phyloP scores from a whole-genome alignment of 2,113 vertebrate species.

The Psittacara wagleri region DNA sequence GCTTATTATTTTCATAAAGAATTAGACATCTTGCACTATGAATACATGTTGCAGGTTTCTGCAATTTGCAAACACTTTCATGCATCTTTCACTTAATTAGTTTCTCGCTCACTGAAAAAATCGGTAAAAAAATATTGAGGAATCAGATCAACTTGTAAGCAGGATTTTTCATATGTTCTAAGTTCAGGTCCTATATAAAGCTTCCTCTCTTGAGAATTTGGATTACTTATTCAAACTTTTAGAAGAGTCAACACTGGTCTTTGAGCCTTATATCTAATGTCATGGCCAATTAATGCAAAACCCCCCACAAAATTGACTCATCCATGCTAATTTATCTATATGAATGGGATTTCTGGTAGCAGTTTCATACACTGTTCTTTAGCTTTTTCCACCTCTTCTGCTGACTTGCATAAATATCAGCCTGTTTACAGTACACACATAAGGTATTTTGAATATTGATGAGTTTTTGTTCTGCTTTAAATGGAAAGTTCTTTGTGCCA shows the following conservation, averaged over 20 bases:
- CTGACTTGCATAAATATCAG: background rate
- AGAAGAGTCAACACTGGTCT: background rate
- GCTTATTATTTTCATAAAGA: background rate
- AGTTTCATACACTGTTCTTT: background rate
- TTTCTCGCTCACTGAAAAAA: background rate
- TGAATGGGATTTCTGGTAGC: background rate
- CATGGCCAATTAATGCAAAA: background rate
- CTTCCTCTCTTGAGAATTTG: background rate
- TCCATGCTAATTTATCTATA: background rate
- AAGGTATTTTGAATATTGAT: background rate
- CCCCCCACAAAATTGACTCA: background rate
- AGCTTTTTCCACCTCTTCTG: background rate
- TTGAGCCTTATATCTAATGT: background rate
- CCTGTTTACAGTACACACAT: background rate
- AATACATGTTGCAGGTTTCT: background rate
- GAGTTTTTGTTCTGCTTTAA: background rate
- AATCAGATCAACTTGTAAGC: background rate
- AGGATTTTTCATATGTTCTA: background rate
- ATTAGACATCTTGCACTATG: background rate
- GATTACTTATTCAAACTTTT: background rate
- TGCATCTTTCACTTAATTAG: background rate
- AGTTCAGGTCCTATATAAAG: background rate
- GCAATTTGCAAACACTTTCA: background rate
- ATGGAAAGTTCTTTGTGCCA: background rate
- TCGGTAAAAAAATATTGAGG: background rate